Conservation (phyloP, 2,797 vertebrate genomes). For the Semotilus atromaculatus region DNA sequence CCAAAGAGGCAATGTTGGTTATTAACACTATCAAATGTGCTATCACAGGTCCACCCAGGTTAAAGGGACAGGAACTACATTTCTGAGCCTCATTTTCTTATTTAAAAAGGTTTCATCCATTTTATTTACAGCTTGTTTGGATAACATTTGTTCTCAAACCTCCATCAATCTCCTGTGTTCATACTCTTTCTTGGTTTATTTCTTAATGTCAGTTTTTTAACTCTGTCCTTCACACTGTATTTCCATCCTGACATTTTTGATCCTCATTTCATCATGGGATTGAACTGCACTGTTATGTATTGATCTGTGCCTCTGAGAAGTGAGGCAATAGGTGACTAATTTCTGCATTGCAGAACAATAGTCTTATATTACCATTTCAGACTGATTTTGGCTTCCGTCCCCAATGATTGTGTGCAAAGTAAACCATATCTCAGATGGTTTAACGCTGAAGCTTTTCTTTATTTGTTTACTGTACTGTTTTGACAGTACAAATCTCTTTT, state of each 20-base stretch:
- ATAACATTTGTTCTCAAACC: not conserved
- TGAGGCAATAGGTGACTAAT: not conserved
- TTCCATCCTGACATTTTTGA: not conserved
- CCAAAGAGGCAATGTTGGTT: not conserved
- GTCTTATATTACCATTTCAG: not conserved
- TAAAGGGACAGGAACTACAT: not conserved
- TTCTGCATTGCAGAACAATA: constrained; percentile 36
- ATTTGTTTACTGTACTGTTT: constrained; percentile 9
- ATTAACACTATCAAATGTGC: constrained; percentile 16
- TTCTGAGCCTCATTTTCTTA: not conserved
- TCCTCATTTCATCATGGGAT: not conserved
- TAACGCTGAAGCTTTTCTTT: not conserved
- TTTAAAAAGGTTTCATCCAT: not conserved
- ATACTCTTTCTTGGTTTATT: not conserved
- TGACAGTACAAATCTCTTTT: not conserved
- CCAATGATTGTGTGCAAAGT: not conserved
- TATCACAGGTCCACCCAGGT: not conserved
- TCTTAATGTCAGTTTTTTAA: not conserved
- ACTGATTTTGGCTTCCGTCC: constrained; percentile 2
- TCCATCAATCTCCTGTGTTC: not conserved
- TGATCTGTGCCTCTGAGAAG: not conserved
- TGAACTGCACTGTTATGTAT: not conserved
- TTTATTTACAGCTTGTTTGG: not conserved
- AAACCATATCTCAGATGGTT: constrained; percentile 9
- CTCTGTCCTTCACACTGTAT: not conserved